A percentile compares a stretch with the other conserved stretches of the same genome.
phyloP scores from a whole-genome alignment of 1,140 invertebrate species.

The Papilio aristodemus region DNA sequence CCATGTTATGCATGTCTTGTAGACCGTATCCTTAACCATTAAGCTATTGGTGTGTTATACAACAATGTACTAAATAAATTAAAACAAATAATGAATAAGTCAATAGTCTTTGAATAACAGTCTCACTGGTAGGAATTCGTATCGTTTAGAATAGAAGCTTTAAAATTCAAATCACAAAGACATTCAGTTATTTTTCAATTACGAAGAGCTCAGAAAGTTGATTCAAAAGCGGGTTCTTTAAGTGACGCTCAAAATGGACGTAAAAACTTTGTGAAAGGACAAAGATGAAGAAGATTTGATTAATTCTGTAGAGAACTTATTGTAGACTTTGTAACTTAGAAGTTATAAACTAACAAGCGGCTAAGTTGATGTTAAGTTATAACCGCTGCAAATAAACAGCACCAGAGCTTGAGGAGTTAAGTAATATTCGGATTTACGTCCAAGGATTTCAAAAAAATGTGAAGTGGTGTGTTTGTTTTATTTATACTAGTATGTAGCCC shows the following conservation, averaged over 20 bases:
- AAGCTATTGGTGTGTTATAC: too few relatives aligned
- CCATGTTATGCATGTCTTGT: too few relatives aligned
- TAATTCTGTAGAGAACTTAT: background rate
- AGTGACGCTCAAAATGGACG: slow-evolving; percentile 10
- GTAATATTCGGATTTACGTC: too few relatives aligned
- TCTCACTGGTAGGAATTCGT: background rate
- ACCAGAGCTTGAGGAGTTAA: too few relatives aligned
- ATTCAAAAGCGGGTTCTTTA: slow-evolving; percentile 17
- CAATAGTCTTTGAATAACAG: slow-evolving; percentile 9
- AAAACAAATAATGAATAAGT: background rate
- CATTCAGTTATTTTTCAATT: slow-evolving; percentile 20
- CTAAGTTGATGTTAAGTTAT: too few relatives aligned
- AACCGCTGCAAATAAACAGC: too few relatives aligned
- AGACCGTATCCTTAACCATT: too few relatives aligned
- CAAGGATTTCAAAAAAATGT: too few relatives aligned
- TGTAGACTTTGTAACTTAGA: background rate
- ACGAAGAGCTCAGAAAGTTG: slow-evolving; percentile 19
- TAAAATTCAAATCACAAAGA: slow-evolving; percentile 22
- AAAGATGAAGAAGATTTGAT: background rate
- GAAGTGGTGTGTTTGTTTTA: too few relatives aligned
- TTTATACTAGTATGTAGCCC: too few relatives aligned
- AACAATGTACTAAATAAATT: too few relatives aligned
- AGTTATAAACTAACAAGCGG: background rate
- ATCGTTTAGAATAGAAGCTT: slow-evolving; percentile 7
- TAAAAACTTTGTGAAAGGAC: slow-evolving; percentile 6